Evolutionary conservation across 2,113 vertebrate species (phyloP).

Genomic region (Cyphomyrus discorhynchus): DNA sequence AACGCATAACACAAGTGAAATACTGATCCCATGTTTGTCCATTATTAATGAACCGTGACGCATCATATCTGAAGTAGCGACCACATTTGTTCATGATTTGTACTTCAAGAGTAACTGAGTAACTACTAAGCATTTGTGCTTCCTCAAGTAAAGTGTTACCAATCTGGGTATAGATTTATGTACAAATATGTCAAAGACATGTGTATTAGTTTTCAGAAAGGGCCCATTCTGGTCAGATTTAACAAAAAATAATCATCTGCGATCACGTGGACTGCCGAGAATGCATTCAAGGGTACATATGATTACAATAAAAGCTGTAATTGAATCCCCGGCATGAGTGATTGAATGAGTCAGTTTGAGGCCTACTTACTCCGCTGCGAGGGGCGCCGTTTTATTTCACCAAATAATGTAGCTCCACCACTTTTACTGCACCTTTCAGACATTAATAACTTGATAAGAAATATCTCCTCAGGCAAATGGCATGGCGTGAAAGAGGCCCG

Average conservation of each 20-base stretch:
- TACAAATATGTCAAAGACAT: conserved; percentile 6
- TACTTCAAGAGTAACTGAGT: not conserved
- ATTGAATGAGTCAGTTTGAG: not conserved
- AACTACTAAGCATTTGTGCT: not conserved
- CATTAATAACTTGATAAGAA: conserved; percentile 12
- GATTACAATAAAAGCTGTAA: conserved; percentile 41
- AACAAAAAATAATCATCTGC: conserved; percentile 46
- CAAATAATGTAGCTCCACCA: not conserved
- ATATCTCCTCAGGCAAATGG: not conserved
- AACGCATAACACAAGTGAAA: not conserved
- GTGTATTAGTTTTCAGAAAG: conserved; percentile 37
- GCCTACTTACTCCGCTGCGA: conserved; percentile 6
- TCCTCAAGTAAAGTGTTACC: not conserved
- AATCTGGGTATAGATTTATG: not conserved
- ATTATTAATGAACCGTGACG: not conserved
- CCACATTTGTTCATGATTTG: not conserved
- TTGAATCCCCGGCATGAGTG: conserved; percentile 39
- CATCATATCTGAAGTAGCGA: not conserved
- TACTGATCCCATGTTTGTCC: not conserved
- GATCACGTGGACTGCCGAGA: conserved; percentile 49
- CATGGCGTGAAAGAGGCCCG: not conserved
- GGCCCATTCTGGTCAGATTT: conserved; percentile 32
- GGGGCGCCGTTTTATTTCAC: not conserved
- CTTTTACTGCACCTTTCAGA: not conserved
- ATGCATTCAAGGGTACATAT: conserved; percentile 24